phyloP scores from a whole-genome alignment of 2,888 invertebrate species.

The Himalopsyche anomala region DNA sequence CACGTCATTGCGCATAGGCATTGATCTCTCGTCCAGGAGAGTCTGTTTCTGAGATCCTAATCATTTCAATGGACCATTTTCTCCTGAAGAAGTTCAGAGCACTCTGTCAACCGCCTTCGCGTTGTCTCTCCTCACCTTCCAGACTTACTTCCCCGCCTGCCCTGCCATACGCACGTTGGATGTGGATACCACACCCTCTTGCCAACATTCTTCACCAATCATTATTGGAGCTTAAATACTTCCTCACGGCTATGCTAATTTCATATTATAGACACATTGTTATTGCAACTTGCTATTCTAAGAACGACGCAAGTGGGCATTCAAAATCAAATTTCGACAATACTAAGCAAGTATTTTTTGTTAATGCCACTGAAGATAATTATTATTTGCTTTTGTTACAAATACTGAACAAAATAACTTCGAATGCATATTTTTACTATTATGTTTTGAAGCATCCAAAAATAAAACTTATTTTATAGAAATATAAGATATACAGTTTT shows the following conservation, averaged over 20 bases:
- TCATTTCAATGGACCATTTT: slow-evolving; percentile 65
- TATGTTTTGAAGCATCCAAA: no score
- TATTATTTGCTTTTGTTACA: no score
- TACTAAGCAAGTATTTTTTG: no score
- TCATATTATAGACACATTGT: background rate
- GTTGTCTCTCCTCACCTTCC: slow-evolving; percentile 19
- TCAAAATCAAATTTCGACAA: no score
- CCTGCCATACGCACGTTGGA: slow-evolving; percentile 10
- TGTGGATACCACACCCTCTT: slow-evolving; percentile 46
- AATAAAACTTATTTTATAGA: no score
- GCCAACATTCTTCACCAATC: slow-evolving; percentile 36
- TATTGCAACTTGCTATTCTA: background rate
- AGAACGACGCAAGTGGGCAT: no score
- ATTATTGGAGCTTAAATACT: slow-evolving; percentile 22
- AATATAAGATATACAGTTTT: no score
- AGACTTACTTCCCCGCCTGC: slow-evolving; percentile 14
- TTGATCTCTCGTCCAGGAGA: slow-evolving; percentile 57
- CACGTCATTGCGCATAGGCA: slow-evolving; percentile 16
- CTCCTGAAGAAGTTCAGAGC: slow-evolving; percentile 64
- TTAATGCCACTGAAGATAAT: no score
- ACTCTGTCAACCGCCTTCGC: slow-evolving; percentile 62
- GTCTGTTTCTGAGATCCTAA: slow-evolving; percentile 62
- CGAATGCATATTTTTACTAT: no score
- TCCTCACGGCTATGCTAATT: slow-evolving; percentile 40
- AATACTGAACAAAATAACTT: no score